Evolutionary conservation across 2,888 invertebrate species (phyloP).

Genomic region (Harmothoe impar): DNA sequence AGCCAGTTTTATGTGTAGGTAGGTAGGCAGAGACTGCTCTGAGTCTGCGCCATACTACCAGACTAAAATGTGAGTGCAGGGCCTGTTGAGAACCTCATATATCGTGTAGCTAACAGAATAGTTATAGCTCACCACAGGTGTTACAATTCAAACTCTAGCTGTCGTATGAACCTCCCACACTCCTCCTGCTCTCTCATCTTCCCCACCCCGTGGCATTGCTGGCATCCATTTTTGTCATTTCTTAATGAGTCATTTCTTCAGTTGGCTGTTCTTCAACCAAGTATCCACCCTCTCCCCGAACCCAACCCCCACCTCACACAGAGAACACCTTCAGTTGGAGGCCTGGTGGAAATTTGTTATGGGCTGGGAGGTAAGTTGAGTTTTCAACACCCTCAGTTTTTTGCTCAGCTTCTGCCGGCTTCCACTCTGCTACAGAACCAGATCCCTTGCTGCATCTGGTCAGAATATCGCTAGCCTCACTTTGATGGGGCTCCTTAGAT

Average conservation of each 20-base stretch:
- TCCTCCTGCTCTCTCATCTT: neutral
- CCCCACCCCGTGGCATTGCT: neutral
- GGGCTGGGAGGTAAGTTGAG: neutral
- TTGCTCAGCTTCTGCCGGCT: neutral
- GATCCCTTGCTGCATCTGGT: neutral
- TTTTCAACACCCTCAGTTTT: conserved; percentile 28
- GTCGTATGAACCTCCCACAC: neutral
- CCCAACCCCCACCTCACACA: neutral
- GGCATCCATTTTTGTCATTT: neutral
- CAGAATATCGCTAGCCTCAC: neutral
- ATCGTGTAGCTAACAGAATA: neutral
- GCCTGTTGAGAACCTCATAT: too few species aligned
- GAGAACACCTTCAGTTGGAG: neutral
- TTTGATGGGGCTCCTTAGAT: conserved; percentile 16
- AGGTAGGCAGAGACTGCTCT: too few species aligned
- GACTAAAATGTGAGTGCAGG: too few species aligned
- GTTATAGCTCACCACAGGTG: neutral
- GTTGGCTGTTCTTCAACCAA: neutral
- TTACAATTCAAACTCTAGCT: neutral
- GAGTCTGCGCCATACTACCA: too few species aligned
- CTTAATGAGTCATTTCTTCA: conserved; percentile 26
- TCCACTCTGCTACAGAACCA: neutral
- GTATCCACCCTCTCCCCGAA: neutral
- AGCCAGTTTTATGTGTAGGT: too few species aligned
- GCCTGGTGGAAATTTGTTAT: neutral